Evolutionary conservation across 2,888 invertebrate species (phyloP), one percentile per base, ranked within the genome.

Genomic region (Nysson spinosus): DNA sequence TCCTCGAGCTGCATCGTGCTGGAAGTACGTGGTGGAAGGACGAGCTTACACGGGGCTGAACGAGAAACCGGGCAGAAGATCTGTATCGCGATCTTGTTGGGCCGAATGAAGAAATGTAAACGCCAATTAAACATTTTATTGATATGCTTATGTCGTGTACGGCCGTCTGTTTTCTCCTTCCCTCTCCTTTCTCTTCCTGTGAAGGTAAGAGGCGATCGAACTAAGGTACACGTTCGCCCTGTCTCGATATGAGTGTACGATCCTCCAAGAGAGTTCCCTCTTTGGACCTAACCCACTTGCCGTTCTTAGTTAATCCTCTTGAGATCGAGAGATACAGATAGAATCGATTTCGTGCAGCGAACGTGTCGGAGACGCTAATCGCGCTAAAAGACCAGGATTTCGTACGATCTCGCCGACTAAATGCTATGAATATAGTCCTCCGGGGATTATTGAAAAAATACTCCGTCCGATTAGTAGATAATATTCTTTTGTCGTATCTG

Each of bases 61-160:
- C 63, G 72, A 72, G 75, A 72, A 68, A 75, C 65, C 72, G 63
- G 65, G 50, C 63, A 60, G 54, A 77, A 77, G 82, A 82, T 82
- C 75, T 54, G 78, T 82, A 82, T 83, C 83, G 76, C 81, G 75
- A 78, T 76, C 83, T 80, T 82, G 84, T 81, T 81, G 78, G 75
- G 75, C 72, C 78, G 79, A 79, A 82, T 83, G 79, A 81, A 84
- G 83, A 84, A 83, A 84, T 85, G 85, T 84, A 84, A 85, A 85
- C 77, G 83, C 82, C 85, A 85, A 85, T 85, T 85, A 85, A 85
- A 84, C 84, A 83, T 83, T 85, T 85, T 83, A 84, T 84, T 84
- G 83, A 84, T 84, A 83, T 80, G 83, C 82, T 83, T 82, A 81
- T 81, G 83, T 84, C 84, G 79, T 80, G 83, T 81, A 70, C 73